Evolutionary conservation across 2,113 vertebrate genomes (phyloP).

Genomic region (Suricata suricatta): DNA sequence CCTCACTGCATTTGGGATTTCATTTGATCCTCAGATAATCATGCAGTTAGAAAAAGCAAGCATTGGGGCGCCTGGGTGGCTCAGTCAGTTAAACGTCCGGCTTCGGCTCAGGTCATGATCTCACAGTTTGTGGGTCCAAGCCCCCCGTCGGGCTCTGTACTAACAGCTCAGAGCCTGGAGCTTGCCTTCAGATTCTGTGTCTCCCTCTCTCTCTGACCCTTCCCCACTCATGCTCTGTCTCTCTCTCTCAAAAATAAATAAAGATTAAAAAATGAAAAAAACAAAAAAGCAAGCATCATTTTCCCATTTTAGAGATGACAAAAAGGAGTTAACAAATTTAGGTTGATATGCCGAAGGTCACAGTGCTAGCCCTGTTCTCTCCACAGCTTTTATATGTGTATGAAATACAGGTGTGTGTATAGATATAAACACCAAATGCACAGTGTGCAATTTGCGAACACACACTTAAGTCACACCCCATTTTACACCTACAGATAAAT

Average conservation of each 20-base stretch:
- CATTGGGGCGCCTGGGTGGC: too few relatives aligned
- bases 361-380: background rate
- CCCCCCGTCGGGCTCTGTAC: too few relatives aligned
- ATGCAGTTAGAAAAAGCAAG: background rate
- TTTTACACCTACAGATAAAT: background rate
- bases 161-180: too few relatives aligned
- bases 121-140: too few relatives aligned
- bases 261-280: too few relatives aligned
- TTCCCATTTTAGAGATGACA: background rate
- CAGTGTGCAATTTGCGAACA: background rate
- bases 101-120: too few relatives aligned
- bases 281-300: background rate
- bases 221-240: too few relatives aligned
- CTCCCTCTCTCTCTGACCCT: too few relatives aligned
- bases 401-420: background rate
- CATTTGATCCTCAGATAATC: background rate
- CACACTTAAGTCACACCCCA: background rate
- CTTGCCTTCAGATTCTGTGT: too few relatives aligned
- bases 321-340: background rate
- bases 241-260: too few relatives aligned
- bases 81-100: fast-evolving
- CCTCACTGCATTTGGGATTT: background rate
- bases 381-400: constrained; percentile 1
- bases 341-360: background rate
- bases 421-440: constrained; percentile 4